These are phyloP conservation scores for Morone saxatilis DNA, from an alignment of 2,113 vertebrate species.

Conservation along the genomic window DNA sequence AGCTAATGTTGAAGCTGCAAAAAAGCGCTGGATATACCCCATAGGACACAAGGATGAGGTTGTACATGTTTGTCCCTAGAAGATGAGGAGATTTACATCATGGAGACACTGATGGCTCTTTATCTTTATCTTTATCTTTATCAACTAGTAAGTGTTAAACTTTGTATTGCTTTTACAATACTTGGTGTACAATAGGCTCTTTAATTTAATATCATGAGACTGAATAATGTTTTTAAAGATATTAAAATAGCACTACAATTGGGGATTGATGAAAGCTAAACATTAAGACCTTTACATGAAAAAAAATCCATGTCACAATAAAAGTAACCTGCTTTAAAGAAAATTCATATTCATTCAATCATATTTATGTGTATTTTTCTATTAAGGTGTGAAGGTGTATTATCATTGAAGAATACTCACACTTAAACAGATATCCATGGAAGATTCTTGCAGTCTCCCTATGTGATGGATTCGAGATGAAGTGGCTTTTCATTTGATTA, in stretches of 20 bases:
- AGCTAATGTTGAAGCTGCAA: neutral
- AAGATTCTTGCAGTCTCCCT: slow-evolving; percentile 15
- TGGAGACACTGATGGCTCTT: neutral
- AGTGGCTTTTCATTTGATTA: slow-evolving; percentile 44
- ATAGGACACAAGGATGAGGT: neutral
- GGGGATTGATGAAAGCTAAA: too few relatives aligned
- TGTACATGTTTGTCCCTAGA: neutral
- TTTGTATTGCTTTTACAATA: too few relatives aligned
- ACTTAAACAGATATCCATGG: slow-evolving; percentile 14
- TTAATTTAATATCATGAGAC: too few relatives aligned
- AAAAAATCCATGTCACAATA: too few relatives aligned
- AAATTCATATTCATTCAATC: too few relatives aligned
- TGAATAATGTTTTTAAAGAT: too few relatives aligned
- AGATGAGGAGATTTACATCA: neutral
- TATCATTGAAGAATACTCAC: slow-evolving; percentile 7
- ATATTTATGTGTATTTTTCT: neutral
- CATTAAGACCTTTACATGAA: too few relatives aligned
- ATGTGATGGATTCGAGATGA: slow-evolving; percentile 7
- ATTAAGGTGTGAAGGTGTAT: slow-evolving; percentile 10
- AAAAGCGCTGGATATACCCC: neutral
- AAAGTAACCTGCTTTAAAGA: too few relatives aligned
- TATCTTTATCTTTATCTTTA: too few relatives aligned
- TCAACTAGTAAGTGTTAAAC: too few relatives aligned
- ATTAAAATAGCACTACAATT: too few relatives aligned
- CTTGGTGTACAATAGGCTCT: too few relatives aligned